These are phyloP conservation scores for Epizoanthus illoricatus DNA, from an alignment of 92 coral and sea anemone species.

Conservation along the genomic window DNA sequence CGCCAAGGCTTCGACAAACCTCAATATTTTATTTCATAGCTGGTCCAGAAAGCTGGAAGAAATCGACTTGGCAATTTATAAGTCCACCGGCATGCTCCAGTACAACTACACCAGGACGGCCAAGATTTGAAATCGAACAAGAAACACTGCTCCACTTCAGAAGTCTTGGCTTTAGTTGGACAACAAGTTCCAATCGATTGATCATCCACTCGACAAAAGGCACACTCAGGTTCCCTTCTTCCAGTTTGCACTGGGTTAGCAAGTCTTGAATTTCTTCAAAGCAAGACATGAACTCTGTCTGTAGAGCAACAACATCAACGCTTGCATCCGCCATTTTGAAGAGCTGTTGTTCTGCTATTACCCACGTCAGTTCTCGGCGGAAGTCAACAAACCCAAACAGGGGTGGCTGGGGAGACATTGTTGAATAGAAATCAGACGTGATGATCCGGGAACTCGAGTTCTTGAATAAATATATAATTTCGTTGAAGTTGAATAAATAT, in stretches of 20 bases:
- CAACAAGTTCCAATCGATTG: slow-evolving; percentile 42
- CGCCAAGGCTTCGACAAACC: slow-evolving; percentile 44
- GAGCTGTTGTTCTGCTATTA: no score
- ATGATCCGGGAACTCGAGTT: slow-evolving; percentile 5
- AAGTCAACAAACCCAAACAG: background rate
- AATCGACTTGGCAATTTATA: slow-evolving; percentile 60
- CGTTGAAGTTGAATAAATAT: background rate
- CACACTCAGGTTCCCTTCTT: slow-evolving; percentile 8
- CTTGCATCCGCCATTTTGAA: no score
- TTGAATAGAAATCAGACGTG: background rate
- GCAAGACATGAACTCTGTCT: slow-evolving; percentile 22
- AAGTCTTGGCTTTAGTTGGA: no score
- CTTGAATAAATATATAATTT: background rate
- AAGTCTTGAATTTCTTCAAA: slow-evolving; percentile 24
- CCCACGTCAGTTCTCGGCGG: no score
- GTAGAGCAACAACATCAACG: no score
- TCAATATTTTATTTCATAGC: slow-evolving; percentile 43
- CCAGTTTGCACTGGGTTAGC: slow-evolving; percentile 16
- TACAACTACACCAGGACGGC: slow-evolving; percentile 47
- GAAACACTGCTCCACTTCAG: no score
- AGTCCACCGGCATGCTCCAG: slow-evolving; percentile 46
- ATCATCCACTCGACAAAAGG: slow-evolving; percentile 19
- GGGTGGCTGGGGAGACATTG: background rate
- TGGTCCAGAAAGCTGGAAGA: slow-evolving; percentile 70
- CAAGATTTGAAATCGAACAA: no score